These are phyloP conservation scores for zebrafish (Danio rerio) DNA, from an alignment of 2,113 vertebrate species.

Conservation along the genomic window DNA sequence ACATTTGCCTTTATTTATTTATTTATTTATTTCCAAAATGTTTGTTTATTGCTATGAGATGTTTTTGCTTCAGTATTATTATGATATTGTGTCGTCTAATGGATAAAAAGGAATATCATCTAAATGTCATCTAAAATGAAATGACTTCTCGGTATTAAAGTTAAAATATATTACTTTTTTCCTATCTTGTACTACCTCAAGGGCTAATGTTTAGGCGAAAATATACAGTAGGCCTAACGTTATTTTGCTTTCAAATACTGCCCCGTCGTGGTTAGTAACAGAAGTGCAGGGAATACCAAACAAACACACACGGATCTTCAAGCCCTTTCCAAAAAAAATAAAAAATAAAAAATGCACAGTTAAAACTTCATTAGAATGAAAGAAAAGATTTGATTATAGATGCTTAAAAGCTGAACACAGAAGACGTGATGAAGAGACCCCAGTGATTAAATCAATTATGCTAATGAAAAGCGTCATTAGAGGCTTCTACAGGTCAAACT, in stretches of 20 bases:
- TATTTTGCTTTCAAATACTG: background rate
- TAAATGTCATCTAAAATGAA: too few species aligned
- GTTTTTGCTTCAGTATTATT: too few species aligned
- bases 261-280: background rate
- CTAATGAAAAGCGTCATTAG: constrained; percentile 24
- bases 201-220: too few species aligned
- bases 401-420: background rate
- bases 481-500: background rate
- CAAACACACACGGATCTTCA: background rate
- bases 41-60: too few species aligned
- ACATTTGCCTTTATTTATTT: too few species aligned
- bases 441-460: constrained; percentile 42
- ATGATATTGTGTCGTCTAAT: too few species aligned
- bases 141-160: too few species aligned
- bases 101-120: too few species aligned
- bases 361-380: background rate
- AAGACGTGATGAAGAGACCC: background rate
- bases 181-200: too few species aligned
- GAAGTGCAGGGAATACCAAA: background rate
- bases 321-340: background rate
- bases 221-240: too few species aligned
- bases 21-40: too few species aligned
- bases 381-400: background rate
- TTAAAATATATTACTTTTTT: too few species aligned
- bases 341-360: background rate